phyloP scores from a whole-genome alignment of 2,888 invertebrate species.

The Drosophila paramelanica region DNA sequence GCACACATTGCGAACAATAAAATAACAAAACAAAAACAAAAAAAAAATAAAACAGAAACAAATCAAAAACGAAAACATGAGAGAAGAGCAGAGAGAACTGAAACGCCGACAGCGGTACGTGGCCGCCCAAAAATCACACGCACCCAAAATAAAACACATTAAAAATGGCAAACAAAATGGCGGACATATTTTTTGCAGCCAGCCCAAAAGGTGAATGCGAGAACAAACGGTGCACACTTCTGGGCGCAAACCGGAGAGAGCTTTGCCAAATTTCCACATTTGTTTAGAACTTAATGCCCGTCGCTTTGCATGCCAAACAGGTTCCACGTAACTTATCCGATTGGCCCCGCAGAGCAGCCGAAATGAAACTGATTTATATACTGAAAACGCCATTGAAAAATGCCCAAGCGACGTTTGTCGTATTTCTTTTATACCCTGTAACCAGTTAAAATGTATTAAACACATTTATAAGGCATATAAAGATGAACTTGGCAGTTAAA shows the following conservation, averaged over 20 bases:
- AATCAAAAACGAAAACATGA: conserved; percentile 9
- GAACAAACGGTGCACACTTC: conserved; percentile 47
- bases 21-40: conserved; percentile 27
- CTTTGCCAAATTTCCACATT: conserved; percentile 60
- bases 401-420: conserved; percentile 39
- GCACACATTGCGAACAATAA: conserved; percentile 65
- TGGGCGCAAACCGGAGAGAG: conserved; percentile 19
- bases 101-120: conserved; percentile 57
- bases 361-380: conserved; percentile 72
- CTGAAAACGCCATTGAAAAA: conserved; percentile 47
- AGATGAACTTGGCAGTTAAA: no score
- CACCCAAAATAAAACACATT: conserved; percentile 64
- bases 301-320: conserved; percentile 74
- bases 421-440: conserved; percentile 4
- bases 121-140: conserved; percentile 49
- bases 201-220: conserved; percentile 60
- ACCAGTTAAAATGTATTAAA: neutral
- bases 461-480: no score
- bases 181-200: conserved; percentile 72
- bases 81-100: conserved; percentile 1
- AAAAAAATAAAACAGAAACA: conserved; percentile 13
- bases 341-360: conserved; percentile 38
- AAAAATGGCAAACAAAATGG: conserved; percentile 81
- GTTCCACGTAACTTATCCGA: conserved; percentile 74
- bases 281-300: conserved; percentile 73